Evolutionary conservation across 1,140 invertebrate species (phyloP).

Genomic region (Teleogryllus occipitalis): DNA sequence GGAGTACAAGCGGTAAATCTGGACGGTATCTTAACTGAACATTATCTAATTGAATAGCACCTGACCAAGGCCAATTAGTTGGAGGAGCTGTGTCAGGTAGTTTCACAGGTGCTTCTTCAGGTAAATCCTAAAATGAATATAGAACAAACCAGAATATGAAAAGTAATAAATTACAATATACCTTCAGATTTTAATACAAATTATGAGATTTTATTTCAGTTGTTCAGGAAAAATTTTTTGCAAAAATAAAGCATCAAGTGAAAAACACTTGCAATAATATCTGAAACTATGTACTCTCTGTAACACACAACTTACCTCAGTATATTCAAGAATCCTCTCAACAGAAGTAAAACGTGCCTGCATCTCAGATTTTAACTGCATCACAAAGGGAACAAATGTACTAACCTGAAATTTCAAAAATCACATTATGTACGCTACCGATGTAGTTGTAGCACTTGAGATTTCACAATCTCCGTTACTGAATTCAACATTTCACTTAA

Average conservation of each 20-base stretch:
- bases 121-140: slow-evolving; percentile 10
- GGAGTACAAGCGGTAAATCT: slow-evolving; percentile 37
- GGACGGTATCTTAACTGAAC: slow-evolving; percentile 38
- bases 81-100: slow-evolving; percentile 20
- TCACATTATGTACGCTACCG: no score
- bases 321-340: slow-evolving; percentile 45
- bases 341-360: slow-evolving; percentile 48
- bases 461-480: no score
- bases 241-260: no score
- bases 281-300: not conserved
- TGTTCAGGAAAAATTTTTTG: no score
- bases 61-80: slow-evolving; percentile 37
- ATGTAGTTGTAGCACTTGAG: no score
- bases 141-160: no score
- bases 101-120: slow-evolving; percentile 13
- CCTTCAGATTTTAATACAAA: no score
- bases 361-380: slow-evolving; percentile 46
- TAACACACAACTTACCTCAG: slow-evolving; percentile 31
- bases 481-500: no score
- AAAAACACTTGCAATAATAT: no score
- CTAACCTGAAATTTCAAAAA: slow-evolving; percentile 36
- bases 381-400: slow-evolving; percentile 46
- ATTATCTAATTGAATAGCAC: slow-evolving; percentile 35
- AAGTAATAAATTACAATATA: no score
- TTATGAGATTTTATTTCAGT: no score